These are phyloP conservation scores for Pseudomyrmex concolor DNA, from an alignment of 1,140 invertebrate species.

Conservation along the genomic window DNA sequence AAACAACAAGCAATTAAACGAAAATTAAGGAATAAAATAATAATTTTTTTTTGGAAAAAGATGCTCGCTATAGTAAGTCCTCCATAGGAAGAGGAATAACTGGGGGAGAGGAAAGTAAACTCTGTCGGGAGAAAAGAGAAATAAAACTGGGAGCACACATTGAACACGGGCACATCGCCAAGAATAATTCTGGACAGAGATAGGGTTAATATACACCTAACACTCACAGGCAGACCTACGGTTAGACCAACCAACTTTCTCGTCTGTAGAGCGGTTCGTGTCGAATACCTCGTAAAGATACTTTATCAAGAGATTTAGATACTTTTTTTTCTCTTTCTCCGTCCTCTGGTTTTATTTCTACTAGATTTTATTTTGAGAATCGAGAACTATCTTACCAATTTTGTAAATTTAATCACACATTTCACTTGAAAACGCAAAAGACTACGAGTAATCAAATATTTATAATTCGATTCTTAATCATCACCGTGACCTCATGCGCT, in stretches of 20 bases:
- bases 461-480: constrained; percentile 50
- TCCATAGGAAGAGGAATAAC: neutral
- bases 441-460: too few species aligned
- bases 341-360: neutral
- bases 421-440: too few species aligned
- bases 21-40: constrained; percentile 49
- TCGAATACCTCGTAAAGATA: constrained; percentile 75
- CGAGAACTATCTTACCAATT: too few species aligned
- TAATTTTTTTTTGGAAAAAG: neutral
- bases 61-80: neutral
- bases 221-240: constrained; percentile 84
- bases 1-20: constrained; percentile 66
- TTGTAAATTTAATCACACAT: neutral
- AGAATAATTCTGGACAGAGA: constrained; percentile 80
- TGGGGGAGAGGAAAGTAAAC: constrained; percentile 29
- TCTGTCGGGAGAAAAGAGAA: constrained; percentile 14
- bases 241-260: constrained; percentile 82
- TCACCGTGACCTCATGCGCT: constrained; percentile 29
- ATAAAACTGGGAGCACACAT: constrained; percentile 75
- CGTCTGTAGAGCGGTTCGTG: constrained; percentile 77
- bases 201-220: constrained; percentile 82
- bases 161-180: constrained; percentile 81
- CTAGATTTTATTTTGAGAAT: neutral
- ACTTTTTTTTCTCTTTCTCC: neutral
- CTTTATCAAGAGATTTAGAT: neutral